Conservation (phyloP, 2,113 vertebrate genomes). For the Leucoraja erinaceus region DNA sequence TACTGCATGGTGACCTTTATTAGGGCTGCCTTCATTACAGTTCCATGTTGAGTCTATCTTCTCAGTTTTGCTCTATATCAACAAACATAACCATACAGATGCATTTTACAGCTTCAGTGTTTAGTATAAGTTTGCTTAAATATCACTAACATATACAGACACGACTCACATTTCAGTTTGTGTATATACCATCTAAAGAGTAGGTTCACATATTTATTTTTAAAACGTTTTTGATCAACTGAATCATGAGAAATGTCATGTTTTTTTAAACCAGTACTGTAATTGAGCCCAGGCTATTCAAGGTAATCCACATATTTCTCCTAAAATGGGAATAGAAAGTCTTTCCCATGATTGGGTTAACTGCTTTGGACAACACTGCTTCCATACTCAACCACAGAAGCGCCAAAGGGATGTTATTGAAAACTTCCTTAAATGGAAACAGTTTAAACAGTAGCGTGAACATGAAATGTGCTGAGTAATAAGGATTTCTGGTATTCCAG, state of each 20-base stretch:
- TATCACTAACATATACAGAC: background rate
- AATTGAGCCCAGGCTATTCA: background rate
- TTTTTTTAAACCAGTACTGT: background rate
- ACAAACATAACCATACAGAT: no score
- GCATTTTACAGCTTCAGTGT: background rate
- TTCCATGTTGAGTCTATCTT: no score
- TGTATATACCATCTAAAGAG: background rate
- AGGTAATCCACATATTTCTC: constrained; percentile 17
- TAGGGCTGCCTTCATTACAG: no score
- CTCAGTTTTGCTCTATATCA: no score
- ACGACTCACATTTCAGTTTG: background rate
- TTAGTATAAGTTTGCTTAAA: background rate
- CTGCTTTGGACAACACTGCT: background rate
- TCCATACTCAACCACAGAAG: background rate
- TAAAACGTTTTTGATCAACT: background rate
- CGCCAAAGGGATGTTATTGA: background rate
- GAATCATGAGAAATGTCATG: background rate
- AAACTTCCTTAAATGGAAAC: constrained; percentile 28
- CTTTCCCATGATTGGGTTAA: background rate
- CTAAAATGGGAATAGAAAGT: constrained; percentile 20
- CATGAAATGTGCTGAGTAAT: constrained; percentile 19
- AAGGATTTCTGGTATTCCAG: background rate
- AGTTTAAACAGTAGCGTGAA: background rate
- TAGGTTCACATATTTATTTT: background rate
- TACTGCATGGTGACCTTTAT: no score